Conservation (phyloP, 2,888 invertebrate genomes). For the Orthosia gracilis region DNA sequence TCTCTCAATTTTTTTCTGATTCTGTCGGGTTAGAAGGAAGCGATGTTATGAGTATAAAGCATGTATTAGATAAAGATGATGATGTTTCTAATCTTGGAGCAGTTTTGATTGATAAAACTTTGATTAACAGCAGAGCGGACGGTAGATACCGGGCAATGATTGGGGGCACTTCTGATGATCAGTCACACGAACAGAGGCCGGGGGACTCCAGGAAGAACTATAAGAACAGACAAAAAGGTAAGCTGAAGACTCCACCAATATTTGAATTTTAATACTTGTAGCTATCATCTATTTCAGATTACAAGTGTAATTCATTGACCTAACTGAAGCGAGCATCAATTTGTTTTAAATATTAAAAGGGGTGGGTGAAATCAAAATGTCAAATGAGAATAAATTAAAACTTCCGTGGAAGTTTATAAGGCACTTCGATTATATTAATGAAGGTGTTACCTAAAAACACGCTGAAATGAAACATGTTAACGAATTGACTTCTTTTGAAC, state of each 20-base stretch:
- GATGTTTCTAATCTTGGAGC: neutral
- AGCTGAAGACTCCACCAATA: neutral
- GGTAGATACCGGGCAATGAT: constrained; percentile 88
- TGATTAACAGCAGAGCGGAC: constrained; percentile 82
- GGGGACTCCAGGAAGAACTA: constrained; percentile 86
- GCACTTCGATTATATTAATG: neutral
- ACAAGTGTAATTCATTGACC: neutral
- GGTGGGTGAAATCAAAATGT: neutral
- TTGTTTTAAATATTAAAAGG: neutral
- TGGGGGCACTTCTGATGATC: constrained; percentile 91
- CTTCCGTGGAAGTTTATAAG: neutral
- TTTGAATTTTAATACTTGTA: neutral
- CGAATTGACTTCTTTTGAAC: neutral
- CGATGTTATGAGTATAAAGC: too few species aligned
- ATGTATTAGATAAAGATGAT: neutral
- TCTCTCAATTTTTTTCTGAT: too few species aligned
- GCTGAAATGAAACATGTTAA: neutral
- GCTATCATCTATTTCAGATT: neutral
- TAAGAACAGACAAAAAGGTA: constrained; percentile 84
- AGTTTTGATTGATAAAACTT: neutral
- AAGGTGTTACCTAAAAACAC: neutral
- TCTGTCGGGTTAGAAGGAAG: too few species aligned
- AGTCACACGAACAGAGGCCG: constrained; percentile 93
- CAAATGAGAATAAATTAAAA: neutral
- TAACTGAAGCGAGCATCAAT: neutral